Evolutionary conservation across 30 jellyfish, hydroid and myxozoan species (phyloP).

Genomic region (Haliclystus octoradiatus): DNA sequence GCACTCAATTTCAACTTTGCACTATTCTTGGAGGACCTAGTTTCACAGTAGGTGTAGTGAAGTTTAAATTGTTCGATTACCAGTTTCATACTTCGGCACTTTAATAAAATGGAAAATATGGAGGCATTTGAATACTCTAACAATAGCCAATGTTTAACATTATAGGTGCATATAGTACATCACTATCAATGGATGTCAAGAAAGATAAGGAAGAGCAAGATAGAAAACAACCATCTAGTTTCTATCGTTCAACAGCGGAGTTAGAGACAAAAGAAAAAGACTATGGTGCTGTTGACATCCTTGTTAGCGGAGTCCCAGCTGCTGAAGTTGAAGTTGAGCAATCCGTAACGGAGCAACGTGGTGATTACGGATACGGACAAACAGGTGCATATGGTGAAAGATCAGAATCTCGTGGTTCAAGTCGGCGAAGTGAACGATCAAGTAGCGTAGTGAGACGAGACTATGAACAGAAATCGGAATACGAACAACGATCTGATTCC

Average conservation of each 20-base stretch:
- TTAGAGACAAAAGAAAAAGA: neutral
- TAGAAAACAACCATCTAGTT: neutral
- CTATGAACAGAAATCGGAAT: neutral
- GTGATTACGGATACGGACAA: neutral
- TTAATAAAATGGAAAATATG: no score
- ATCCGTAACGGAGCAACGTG: neutral
- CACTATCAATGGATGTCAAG: constrained; percentile 4
- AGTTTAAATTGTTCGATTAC: no score
- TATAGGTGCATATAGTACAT: constrained; percentile 2
- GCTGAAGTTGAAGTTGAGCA: constrained; percentile 1
- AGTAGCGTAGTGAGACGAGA: neutral
- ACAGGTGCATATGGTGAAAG: neutral
- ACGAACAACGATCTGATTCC: neutral
- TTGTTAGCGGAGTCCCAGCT: neutral
- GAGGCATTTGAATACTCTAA: no score
- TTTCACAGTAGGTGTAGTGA: no score
- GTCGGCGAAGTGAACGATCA: neutral
- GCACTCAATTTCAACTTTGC: no score
- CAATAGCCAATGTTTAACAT: no score
- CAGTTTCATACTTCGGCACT: no score
- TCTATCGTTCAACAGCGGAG: neutral
- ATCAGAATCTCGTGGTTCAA: neutral
- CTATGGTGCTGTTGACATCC: neutral
- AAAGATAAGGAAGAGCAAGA: constrained; percentile 4
- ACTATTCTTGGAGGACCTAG: no score